Conservation (phyloP, 2,888 invertebrate genomes). For the Luffia ferchaultella region DNA sequence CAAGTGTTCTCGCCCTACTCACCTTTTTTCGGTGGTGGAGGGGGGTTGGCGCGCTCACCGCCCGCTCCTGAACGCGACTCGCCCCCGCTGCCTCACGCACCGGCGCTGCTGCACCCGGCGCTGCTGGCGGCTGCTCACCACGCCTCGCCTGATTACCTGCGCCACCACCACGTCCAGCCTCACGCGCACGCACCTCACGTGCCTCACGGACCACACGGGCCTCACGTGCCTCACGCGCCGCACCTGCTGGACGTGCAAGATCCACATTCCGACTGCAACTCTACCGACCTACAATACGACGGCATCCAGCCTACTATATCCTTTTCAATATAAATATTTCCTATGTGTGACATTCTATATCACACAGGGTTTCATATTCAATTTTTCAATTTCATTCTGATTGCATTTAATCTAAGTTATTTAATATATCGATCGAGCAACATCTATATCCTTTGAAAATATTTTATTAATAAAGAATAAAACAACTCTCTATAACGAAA, state of each 20-base stretch:
- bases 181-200: conserved; percentile 82
- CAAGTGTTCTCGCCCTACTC: conserved; percentile 93
- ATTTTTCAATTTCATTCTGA: conserved; percentile 1
- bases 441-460: conserved; percentile 2
- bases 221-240: conserved; percentile 76
- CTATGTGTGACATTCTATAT: conserved; percentile 13
- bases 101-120: conserved; percentile 85
- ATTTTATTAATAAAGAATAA: background rate
- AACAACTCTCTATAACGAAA: no score
- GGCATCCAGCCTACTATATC: conserved; percentile 96
- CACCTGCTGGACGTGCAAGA: conserved; percentile 87
- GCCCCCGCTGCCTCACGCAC: conserved; percentile 85
- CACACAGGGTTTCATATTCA: conserved; percentile 14
- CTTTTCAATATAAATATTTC: conserved; percentile 73
- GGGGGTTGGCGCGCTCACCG: conserved; percentile 59
- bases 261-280: conserved; percentile 89
- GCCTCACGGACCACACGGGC: conserved; percentile 77
- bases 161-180: conserved; percentile 75
- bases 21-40: conserved; percentile 81
- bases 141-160: conserved; percentile 82
- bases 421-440: conserved; percentile 1
- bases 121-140: conserved; percentile 85
- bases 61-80: conserved; percentile 79
- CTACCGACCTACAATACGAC: conserved; percentile 90
- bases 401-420: conserved; percentile 1